phyloP scores from a whole-genome alignment of 1,140 invertebrate genomes.

The Drosophila nannoptera region DNA sequence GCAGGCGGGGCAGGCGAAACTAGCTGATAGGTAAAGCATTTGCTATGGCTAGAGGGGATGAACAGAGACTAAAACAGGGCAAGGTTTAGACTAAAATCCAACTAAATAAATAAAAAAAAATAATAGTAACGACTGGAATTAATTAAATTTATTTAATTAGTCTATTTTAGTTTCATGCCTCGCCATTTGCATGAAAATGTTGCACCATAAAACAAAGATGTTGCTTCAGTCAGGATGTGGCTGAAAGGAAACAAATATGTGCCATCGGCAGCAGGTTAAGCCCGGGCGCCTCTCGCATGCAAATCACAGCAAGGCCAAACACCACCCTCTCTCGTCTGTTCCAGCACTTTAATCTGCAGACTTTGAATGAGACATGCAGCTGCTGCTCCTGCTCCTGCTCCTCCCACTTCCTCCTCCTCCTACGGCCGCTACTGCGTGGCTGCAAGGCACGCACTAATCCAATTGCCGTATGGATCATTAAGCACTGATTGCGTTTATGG shows the following conservation, averaged over 20 bases:
- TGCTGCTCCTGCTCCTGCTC: background rate
- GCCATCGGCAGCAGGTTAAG: constrained; percentile 35
- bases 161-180: background rate
- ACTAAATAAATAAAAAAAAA: too few species aligned
- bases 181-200: background rate
- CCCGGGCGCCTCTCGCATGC: constrained; percentile 39
- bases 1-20: background rate
- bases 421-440: constrained; percentile 21
- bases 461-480: constrained; percentile 72
- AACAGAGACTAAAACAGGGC: too few species aligned
- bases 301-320: constrained; percentile 36
- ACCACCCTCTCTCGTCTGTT: background rate
- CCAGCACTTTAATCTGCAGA: background rate
- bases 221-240: background rate
- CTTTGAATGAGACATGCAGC: background rate
- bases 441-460: constrained; percentile 61
- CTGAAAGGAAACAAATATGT: constrained; percentile 14
- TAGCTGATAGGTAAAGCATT: background rate
- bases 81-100: too few species aligned
- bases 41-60: background rate
- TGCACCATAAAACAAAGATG: background rate
- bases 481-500: constrained; percentile 72
- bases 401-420: constrained; percentile 3
- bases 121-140: background rate
- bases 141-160: background rate